Evolutionary conservation across 2,797 vertebrate genomes (phyloP).

Genomic region (Crenichthys baileyi): DNA sequence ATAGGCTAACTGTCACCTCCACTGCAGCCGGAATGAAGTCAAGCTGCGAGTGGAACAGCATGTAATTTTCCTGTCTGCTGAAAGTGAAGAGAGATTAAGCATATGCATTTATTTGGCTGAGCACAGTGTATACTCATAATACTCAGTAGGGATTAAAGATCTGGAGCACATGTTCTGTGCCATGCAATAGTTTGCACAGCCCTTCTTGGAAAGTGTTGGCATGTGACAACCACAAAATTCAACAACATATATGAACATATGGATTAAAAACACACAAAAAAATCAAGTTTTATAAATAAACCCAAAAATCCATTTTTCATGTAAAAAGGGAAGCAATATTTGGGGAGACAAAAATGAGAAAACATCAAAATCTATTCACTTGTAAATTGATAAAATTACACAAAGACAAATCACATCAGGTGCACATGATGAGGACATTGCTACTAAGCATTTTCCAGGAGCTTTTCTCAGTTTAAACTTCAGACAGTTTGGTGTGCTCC

Average conservation of each 20-base stretch:
- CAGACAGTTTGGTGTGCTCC: neutral
- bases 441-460: neutral
- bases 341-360: neutral
- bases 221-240: neutral
- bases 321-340: neutral
- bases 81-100: conserved; percentile 22
- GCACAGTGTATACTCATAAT: neutral
- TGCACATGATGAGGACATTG: neutral
- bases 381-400: neutral
- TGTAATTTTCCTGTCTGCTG: conserved; percentile 31
- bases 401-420: neutral
- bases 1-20: conserved; percentile 71
- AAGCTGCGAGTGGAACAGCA: conserved; percentile 49
- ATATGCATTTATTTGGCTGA: conserved; percentile 8
- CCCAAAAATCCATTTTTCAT: neutral
- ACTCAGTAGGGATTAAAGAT: neutral
- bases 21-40: conserved; percentile 64
- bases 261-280: neutral
- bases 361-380: neutral
- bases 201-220: neutral
- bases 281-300: neutral
- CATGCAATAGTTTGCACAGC: neutral
- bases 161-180: too few relatives aligned
- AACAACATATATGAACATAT: neutral
- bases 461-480: neutral